A percentile compares a stretch with the other conserved stretches of the same genome.
Conservation (phyloP, 2,888 invertebrate species). For the Allolobophora icterica region DNA sequence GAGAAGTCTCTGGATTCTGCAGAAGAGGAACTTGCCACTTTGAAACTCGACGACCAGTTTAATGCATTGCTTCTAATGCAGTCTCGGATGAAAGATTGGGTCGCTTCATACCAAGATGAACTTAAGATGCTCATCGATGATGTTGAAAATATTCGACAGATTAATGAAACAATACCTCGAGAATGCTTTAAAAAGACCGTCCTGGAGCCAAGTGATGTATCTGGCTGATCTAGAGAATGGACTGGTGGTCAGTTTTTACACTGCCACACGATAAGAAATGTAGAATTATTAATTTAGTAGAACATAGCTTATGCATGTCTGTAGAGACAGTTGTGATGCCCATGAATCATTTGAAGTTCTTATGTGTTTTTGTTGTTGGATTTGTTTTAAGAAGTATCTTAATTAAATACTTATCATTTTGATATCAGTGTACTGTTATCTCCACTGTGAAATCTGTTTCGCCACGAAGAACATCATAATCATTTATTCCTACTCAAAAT, state of each 20-base stretch:
- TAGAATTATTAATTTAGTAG: not conserved
- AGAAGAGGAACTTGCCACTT: slow-evolving; percentile 54
- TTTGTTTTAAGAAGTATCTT: not conserved
- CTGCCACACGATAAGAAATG: not conserved
- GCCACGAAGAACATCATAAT: not conserved
- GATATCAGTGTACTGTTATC: not conserved
- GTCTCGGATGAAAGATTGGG: slow-evolving; percentile 42
- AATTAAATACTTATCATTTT: not conserved
- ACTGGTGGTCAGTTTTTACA: not conserved
- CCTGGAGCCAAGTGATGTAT: slow-evolving; percentile 44
- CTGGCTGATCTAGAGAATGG: not conserved
- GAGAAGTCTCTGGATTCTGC: slow-evolving; percentile 61
- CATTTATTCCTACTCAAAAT: not conserved
- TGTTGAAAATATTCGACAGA: slow-evolving; percentile 60
- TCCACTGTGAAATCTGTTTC: not conserved
- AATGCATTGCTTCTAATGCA: slow-evolving; percentile 46
- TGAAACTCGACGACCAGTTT: slow-evolving; percentile 56
- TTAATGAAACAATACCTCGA: slow-evolving; percentile 58
- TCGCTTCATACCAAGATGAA: slow-evolving; percentile 52
- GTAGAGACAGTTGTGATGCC: not conserved
- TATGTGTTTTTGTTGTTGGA: not conserved
- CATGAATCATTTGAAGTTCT: not conserved
- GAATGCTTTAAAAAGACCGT: slow-evolving; percentile 53
- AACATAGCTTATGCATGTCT: not conserved
- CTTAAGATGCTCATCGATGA: slow-evolving; percentile 54